Evolutionary conservation across 2,113 vertebrate genomes (phyloP), one percentile per base, ranked within the genome.

Genomic region (Erinaceus europaeus): DNA sequence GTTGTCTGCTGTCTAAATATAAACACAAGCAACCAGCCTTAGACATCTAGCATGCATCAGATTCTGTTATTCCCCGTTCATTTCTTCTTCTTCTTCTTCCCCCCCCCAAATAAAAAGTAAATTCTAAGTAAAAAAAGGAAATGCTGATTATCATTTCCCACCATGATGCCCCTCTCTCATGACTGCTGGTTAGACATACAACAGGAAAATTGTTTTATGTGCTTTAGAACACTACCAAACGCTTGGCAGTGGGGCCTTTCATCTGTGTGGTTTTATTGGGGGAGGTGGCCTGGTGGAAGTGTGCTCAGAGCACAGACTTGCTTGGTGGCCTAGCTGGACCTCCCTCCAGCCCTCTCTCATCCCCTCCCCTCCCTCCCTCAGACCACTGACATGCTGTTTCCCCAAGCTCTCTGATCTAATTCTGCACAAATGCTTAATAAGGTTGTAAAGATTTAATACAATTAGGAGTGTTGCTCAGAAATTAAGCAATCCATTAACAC

Each of bases 401-500:
- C 88, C 90, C 94, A 95, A 92, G 94, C 94, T 89, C 95, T 96
- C 74, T 90, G 93, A 97, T 97, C 93, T 96, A 96, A 97, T 97
- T 97, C 95, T 68, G 94, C 86, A 96, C 93, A 96, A 97, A 97
- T 76, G 92, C 95, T 95, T 98, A 97, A 97, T 97, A 96, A 97
- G 96, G 95, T 96, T 96, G 97, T 96, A 96, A 94, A 96, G 95
- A 95, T 87, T 92, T 97, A 97, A 97, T 97, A 96, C 96, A 97
- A 97, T 97, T 97, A 97, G 94, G 94, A 97, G 95, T 96, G 96
- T 95, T 96, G 94, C 96, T 97, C 95, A 96, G 96, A 97, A 97
- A 97, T 98, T 97, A 97, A 96, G 95, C 96, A 97, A 97, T 96
- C 96, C 95, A 96, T 97, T 97, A 97, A 96, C 95, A 96, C 93